phyloP scores from a whole-genome alignment of 2,113 vertebrate species.

The Hemicordylus capensis region DNA sequence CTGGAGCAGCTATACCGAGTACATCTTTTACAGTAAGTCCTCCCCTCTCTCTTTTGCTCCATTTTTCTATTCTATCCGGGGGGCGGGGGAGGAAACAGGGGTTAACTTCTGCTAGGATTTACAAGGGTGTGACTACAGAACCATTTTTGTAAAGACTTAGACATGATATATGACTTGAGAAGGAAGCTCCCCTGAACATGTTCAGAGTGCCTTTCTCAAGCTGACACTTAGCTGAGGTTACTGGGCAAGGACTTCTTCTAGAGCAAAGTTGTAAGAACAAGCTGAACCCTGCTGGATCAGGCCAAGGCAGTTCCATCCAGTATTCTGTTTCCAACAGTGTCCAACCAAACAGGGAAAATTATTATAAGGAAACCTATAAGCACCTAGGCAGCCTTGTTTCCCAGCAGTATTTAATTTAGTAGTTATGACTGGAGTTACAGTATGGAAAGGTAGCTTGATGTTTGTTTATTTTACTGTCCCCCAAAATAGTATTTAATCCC shows the following conservation, averaged over 20 bases:
- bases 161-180: not conserved
- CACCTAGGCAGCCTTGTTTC: too few relatives aligned
- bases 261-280: not conserved
- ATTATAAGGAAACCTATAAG: too few relatives aligned
- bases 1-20: conserved; percentile 92
- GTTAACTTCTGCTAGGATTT: not conserved
- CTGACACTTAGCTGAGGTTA: not conserved
- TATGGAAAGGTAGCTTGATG: not conserved
- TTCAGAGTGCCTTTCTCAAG: not conserved
- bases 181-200: too few relatives aligned
- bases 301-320: not conserved
- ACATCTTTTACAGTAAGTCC: conserved; percentile 91
- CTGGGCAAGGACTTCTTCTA: not conserved
- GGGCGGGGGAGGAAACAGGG: accelerated
- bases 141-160: not conserved
- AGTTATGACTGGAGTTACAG: too few relatives aligned
- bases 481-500: not conserved
- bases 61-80: accelerated
- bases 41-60: too few relatives aligned
- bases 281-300: not conserved
- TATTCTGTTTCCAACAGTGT: not conserved
- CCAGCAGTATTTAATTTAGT: too few relatives aligned
- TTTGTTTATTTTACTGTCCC: not conserved
- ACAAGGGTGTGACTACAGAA: not conserved
- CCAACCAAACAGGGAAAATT: too few relatives aligned